Evolutionary conservation across 1,140 invertebrate genomes (phyloP).

Genomic region (Samia ricini): DNA sequence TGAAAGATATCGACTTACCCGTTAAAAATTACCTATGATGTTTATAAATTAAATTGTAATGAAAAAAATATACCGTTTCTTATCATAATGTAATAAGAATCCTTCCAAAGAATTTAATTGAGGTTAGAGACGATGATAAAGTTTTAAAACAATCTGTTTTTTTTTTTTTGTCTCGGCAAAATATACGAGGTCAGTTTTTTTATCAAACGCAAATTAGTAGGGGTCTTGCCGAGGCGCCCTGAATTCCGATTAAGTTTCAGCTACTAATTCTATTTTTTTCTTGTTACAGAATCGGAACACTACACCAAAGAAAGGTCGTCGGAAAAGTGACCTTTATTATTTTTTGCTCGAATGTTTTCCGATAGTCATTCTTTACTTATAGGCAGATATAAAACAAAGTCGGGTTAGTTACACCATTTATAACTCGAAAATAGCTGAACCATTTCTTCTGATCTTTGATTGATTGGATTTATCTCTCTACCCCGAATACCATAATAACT

Average conservation of each 20-base stretch:
- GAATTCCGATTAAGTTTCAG: not conserved
- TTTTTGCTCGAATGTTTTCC: not conserved
- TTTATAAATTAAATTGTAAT: too few species aligned
- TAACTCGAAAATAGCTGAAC: too few species aligned
- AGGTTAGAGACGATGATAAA: not conserved
- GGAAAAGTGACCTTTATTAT: not conserved
- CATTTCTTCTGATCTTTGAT: too few species aligned
- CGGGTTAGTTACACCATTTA: too few species aligned
- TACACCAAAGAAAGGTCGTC: not conserved
- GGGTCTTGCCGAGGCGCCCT: not conserved
- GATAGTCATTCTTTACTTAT: too few species aligned
- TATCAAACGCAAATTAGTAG: not conserved
- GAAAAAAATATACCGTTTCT: not conserved
- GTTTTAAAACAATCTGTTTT: not conserved
- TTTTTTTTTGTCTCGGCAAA: not conserved
- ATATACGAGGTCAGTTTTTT: constrained; percentile 2
- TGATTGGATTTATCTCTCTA: too few species aligned
- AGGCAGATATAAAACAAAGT: too few species aligned
- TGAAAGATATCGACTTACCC: too few species aligned
- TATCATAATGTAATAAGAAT: not conserved
- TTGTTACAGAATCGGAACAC: not conserved
- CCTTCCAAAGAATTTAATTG: not conserved
- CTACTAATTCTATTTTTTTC: not conserved
- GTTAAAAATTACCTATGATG: too few species aligned
- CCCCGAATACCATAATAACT: too few species aligned